Percentiles rank a stretch among this genome's conserved stretches.
Evolutionary conservation across 2,113 vertebrate genomes (phyloP).

Genomic region (Pseudopodoces humilis): DNA sequence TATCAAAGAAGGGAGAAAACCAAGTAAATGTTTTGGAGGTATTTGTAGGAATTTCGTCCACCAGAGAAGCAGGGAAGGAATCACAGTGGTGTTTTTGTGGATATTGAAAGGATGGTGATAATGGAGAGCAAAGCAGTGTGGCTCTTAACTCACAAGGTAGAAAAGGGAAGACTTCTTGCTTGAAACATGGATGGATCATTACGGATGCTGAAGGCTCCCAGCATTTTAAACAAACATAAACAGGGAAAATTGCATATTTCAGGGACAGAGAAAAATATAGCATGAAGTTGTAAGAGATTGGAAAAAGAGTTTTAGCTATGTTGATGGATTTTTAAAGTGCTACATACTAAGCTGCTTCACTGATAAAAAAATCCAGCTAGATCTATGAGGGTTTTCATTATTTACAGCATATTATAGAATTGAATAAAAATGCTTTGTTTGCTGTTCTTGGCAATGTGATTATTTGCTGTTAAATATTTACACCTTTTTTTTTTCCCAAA

Average conservation of each 20-base stretch:
- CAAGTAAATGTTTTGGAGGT: background rate
- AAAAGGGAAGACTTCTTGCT: background rate
- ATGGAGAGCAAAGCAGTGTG: background rate
- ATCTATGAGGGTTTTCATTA: slow-evolving; percentile 15
- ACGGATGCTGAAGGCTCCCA: background rate
- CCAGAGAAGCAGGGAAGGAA: background rate
- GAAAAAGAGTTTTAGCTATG: background rate
- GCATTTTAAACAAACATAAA: background rate
- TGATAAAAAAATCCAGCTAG: background rate
- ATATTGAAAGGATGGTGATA: background rate
- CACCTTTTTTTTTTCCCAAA: background rate
- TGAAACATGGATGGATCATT: background rate
- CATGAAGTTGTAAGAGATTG: background rate
- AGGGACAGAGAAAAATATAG: background rate
- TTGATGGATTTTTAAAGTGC: slow-evolving; percentile 7
- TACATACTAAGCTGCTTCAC: background rate
- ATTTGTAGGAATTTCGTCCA: background rate
- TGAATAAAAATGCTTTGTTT: slow-evolving; percentile 33
- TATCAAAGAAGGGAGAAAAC: background rate
- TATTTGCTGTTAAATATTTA: slow-evolving; percentile 57
- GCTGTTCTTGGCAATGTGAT: slow-evolving; percentile 18
- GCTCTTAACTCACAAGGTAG: background rate
- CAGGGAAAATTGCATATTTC: background rate
- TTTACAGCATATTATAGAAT: slow-evolving; percentile 18
- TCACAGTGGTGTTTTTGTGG: background rate